Conservation (phyloP, 92 coral and sea anemone species). For the Diadumene lineata region DNA sequence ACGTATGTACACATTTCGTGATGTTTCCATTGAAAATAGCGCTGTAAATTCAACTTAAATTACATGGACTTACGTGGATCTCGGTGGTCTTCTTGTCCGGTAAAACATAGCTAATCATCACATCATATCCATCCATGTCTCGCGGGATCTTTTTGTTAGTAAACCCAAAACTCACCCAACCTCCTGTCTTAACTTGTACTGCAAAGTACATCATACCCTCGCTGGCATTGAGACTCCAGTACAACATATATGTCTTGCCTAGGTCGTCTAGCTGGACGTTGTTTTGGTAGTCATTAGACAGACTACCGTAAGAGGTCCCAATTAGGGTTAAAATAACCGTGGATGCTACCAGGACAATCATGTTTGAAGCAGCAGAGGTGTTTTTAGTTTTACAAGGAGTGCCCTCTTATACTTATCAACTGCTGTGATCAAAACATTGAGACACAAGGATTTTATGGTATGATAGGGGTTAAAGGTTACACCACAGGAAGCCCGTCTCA, state of each 20-base stretch:
- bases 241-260: constrained; percentile 13
- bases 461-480: background rate
- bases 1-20: too few species aligned
- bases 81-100: background rate
- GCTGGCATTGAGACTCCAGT: constrained; percentile 20
- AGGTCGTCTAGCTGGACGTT: constrained; percentile 12
- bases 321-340: background rate
- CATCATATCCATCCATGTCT: constrained; percentile 36
- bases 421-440: too few species aligned
- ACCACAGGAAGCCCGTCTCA: constrained; percentile 1
- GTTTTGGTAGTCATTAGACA: constrained; percentile 24
- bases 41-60: too few species aligned
- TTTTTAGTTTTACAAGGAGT: constrained; percentile 17
- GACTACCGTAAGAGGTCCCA: background rate
- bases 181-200: constrained; percentile 14
- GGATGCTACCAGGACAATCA: background rate
- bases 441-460: too few species aligned
- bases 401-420: too few species aligned
- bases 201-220: constrained; percentile 22
- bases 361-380: background rate
- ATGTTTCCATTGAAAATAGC: too few species aligned
- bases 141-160: constrained; percentile 35
- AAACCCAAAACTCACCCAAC: constrained; percentile 42
- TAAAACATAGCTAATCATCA: constrained; percentile 22
- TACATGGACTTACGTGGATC: background rate